Evolutionary conservation across 92 coral and sea anemone species (phyloP).

Genomic region (Palythoa grandiflora): DNA sequence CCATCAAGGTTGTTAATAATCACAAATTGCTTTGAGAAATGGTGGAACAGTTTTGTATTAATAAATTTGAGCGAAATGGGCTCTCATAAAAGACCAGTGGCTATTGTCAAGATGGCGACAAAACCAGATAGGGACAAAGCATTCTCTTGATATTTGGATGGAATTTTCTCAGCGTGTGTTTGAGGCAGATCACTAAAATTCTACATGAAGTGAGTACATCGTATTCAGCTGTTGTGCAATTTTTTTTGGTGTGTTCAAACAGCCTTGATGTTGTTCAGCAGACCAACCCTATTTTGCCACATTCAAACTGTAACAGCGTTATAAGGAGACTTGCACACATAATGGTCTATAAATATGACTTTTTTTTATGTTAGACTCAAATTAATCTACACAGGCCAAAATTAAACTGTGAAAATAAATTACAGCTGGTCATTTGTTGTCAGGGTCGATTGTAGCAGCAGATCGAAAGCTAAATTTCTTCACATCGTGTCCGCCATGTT

Average conservation of each 20-base stretch:
- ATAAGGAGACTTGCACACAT: neutral
- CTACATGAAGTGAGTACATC: neutral
- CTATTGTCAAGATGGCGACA: neutral
- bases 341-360: neutral
- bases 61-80: neutral
- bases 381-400: neutral
- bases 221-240: slow-evolving; percentile 3
- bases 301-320: slow-evolving; percentile 6
- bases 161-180: slow-evolving; percentile 20
- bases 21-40: slow-evolving; percentile 11
- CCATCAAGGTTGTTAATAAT: neutral
- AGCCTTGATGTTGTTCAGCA: neutral
- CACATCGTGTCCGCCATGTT: slow-evolving; percentile 14
- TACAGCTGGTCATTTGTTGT: slow-evolving; percentile 19
- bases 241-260: neutral
- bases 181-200: slow-evolving; percentile 9
- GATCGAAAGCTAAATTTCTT: slow-evolving; percentile 18
- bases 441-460: slow-evolving; percentile 1
- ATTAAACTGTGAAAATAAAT: neutral
- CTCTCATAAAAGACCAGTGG: too few species aligned
- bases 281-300: slow-evolving; percentile 7
- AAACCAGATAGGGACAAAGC: slow-evolving; percentile 12
- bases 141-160: neutral
- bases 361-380: neutral
- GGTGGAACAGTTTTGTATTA: neutral